Base-by-base conservation (phyloP, 2,797 vertebrate species). In the Pseudopleuronectes americanus region DNA sequence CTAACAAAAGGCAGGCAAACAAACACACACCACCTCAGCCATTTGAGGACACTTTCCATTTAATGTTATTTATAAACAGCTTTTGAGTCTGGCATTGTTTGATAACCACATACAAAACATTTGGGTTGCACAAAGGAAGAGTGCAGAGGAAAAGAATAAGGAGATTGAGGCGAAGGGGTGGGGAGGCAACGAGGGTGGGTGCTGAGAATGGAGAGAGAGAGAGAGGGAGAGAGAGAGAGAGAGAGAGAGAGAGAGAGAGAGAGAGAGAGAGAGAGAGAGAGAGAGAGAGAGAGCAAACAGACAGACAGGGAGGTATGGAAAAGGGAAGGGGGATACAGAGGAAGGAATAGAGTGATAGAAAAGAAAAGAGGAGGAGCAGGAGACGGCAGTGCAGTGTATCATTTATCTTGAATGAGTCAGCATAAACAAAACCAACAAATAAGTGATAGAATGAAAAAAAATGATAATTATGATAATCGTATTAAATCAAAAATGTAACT, bases 21-120 rank as follows among this genome's bases (percentile, higher is more conserved):
- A 85, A 85, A 91, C 71, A 73, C 62, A 75, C 80, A 91, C 91
- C 91, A 93, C 92, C 87, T 85, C 93, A 92, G 92, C 89, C 74
- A 89, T 95, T 92, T 88, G 91, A 93, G 95, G 94, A 96, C 95
- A 96, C 95, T 94, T 94, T 91, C 87, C 88, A 91, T 94, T 95
- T 94, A 93, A 93, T 95, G 84, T 92, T 93, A 88, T 94, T 93
- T 92, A 92, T 90, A 94, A 94, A 95, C 89, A 92, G 90, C 86
- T 91, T 92, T 90, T 86, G 87, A 92, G 89, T 91, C 92, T 91
- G 91, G 86, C 88, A 89, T 89, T 91, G 86, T 90, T 92, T 84
- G 83, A 92, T 92, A 92, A 93, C 88, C 92, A 91, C 88, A 90
- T 88, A 92, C 81, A 92, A 92, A 92, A 90, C 88, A 91, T 90